Percentiles rank a stretch among this genome's conserved stretches.
These are phyloP conservation scores for Nomada ferruginata DNA, from an alignment of 2,888 invertebrate genomes.

Conservation along the genomic window DNA sequence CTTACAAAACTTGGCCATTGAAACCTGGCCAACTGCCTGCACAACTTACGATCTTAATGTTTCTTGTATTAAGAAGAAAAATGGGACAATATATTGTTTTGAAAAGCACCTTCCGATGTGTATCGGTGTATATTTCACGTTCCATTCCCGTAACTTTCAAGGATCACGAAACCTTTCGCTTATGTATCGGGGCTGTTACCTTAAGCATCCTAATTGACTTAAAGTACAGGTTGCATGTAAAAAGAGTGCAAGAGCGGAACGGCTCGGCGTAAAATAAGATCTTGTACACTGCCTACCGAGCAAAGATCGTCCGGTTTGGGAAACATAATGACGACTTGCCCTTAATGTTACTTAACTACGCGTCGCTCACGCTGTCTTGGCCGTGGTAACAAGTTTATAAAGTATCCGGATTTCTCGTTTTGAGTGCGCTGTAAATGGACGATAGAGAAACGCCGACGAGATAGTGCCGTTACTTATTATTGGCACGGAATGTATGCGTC, in stretches of 20 bases:
- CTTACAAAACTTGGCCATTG: too few species aligned
- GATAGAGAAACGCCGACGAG: slow-evolving; percentile 1
- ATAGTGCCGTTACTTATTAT: slow-evolving; percentile 8
- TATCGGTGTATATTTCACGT: background rate
- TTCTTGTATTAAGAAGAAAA: background rate
- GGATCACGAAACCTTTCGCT: slow-evolving; percentile 39
- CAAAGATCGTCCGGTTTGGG: slow-evolving; percentile 27
- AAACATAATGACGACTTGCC: slow-evolving; percentile 36
- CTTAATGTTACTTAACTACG: slow-evolving; percentile 14
- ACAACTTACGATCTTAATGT: too few species aligned
- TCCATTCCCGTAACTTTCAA: slow-evolving; percentile 17
- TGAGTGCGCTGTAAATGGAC: slow-evolving; percentile 11
- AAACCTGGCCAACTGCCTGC: too few species aligned
- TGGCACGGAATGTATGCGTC: slow-evolving; percentile 1
- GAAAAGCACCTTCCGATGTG: background rate
- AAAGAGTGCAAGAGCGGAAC: slow-evolving; percentile 29
- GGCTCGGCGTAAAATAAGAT: slow-evolving; percentile 18
- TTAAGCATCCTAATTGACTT: slow-evolving; percentile 45
- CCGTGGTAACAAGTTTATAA: slow-evolving; percentile 10
- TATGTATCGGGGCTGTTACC: slow-evolving; percentile 33
- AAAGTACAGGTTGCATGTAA: slow-evolving; percentile 36
- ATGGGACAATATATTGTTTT: background rate
- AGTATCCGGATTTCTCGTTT: background rate
- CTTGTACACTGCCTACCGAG: background rate
- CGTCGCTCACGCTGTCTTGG: slow-evolving; percentile 5